Percentiles rank a stretch among this genome's conserved stretches.
Evolutionary conservation across 2,888 invertebrate genomes (phyloP).

Genomic region (Cephus pygmeus): DNA sequence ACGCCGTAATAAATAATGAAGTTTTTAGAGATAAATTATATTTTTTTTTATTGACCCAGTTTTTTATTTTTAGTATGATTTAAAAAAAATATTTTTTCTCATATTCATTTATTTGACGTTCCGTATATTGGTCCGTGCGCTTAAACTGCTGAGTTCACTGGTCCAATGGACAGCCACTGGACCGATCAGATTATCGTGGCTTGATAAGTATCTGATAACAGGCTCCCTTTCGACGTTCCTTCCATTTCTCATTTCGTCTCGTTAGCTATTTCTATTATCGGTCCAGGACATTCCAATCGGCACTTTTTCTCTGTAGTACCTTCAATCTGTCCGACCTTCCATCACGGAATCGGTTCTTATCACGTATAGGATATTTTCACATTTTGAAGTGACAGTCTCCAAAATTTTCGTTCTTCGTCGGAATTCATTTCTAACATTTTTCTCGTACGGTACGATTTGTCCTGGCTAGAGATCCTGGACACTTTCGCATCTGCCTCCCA

Average conservation of each 20-base stretch:
- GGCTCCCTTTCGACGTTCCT: neutral
- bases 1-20: neutral
- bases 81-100: neutral
- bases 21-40: neutral
- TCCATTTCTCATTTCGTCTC: neutral
- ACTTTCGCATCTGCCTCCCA: conserved; percentile 14
- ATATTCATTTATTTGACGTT: neutral
- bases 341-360: neutral
- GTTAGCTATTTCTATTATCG: neutral
- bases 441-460: neutral
- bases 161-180: neutral
- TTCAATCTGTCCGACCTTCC: neutral
- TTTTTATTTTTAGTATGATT: neutral
- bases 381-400: neutral
- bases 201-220: neutral
- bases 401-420: neutral
- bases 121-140: neutral
- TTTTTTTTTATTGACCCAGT: neutral
- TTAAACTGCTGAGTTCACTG: neutral
- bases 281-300: neutral
- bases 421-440: neutral
- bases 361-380: neutral
- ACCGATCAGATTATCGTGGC: neutral
- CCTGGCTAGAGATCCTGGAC: neutral
- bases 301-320: neutral